Evolutionary conservation across 2,888 invertebrate species (phyloP).

Genomic region (Ophioninae sp.): DNA sequence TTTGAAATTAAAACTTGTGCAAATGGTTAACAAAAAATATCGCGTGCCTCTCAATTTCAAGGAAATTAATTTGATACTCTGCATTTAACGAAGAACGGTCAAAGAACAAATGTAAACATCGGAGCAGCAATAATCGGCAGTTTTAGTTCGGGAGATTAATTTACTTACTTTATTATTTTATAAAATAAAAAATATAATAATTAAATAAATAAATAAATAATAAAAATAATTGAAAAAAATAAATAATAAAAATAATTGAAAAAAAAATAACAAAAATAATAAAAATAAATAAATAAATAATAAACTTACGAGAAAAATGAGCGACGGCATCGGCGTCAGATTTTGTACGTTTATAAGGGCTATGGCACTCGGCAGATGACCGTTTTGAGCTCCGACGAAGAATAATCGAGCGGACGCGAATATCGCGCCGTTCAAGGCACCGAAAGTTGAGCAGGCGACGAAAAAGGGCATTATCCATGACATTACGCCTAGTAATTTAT

Average conservation of each 20-base stretch:
- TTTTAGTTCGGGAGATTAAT: not conserved
- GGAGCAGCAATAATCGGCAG: not conserved
- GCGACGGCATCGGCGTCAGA: slow-evolving; percentile 92
- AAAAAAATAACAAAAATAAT: too few species aligned
- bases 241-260: too few species aligned
- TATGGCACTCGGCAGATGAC: slow-evolving; percentile 93
- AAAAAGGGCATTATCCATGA: slow-evolving; percentile 97
- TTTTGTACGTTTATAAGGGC: slow-evolving; percentile 91
- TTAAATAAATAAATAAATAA: too few species aligned
- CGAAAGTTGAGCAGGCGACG: slow-evolving; percentile 97
- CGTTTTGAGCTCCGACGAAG: slow-evolving; percentile 94
- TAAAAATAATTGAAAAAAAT: too few species aligned
- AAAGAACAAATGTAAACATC: not conserved
- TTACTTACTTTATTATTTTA: too few species aligned
- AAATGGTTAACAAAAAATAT: not conserved
- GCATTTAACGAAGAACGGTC: not conserved
- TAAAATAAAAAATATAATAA: too few species aligned
- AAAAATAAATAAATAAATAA: too few species aligned
- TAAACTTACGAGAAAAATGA: slow-evolving; percentile 90
- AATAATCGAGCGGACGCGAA: slow-evolving; percentile 95
- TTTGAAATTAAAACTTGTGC: slow-evolving; percentile 18
- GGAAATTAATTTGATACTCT: not conserved
- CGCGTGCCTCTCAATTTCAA: not conserved
- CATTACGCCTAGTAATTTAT: slow-evolving; percentile 91
- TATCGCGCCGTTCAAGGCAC: slow-evolving; percentile 96